Base-by-base conservation (phyloP, 2,888 invertebrate genomes). In the Patella caerulea region DNA sequence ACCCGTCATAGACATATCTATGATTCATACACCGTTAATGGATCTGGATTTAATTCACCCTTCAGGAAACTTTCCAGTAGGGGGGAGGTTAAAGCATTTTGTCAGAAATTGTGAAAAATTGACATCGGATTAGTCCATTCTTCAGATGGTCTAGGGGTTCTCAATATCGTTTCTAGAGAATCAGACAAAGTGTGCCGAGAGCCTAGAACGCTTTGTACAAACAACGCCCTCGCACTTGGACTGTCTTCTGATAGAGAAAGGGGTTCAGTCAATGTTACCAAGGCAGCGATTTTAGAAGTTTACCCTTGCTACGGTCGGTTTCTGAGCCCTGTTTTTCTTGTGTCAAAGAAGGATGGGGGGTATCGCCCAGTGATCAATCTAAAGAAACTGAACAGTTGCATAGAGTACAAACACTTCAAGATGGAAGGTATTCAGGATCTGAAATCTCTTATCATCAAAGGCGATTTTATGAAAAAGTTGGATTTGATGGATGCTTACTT, bases 401-500 rank as follows among this genome's bases (percentile, higher is more conserved):
- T 78, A n/a, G 24, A 15, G 1, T 78, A 78, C 34, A 55, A 75
- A n/a, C 78, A 78, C 24, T 78, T 78, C 78, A 78, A 78, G 52
- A 75, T 75, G 74, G 72, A 59, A 14, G 59, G 59, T 59, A 59
- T 59, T 17, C 69, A 24, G 52, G 75, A 53, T 29, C 59, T 78
- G 34, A 75, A 54, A 53, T 52, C 72, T 24, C 29, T 79, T 29
- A 11, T 79, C 2, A 72, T 65, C 45, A 14, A 75, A 15, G 56
- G 59, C 11, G 76, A 78, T 52, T 78, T 19, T n/a, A 76, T 78
- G 79, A 71, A 76, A 17, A 79, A 79, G 55, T 34, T 76, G 34
- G 76, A 77, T 55, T 71, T 76, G 74, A 79, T 73, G 56, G 79
- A 76, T 53, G 77, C 79, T n/a, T 81, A 81, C 69, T 79, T 77